Base-by-base conservation (phyloP, 2,888 invertebrate genomes). In the Zeuzera pyrina region DNA sequence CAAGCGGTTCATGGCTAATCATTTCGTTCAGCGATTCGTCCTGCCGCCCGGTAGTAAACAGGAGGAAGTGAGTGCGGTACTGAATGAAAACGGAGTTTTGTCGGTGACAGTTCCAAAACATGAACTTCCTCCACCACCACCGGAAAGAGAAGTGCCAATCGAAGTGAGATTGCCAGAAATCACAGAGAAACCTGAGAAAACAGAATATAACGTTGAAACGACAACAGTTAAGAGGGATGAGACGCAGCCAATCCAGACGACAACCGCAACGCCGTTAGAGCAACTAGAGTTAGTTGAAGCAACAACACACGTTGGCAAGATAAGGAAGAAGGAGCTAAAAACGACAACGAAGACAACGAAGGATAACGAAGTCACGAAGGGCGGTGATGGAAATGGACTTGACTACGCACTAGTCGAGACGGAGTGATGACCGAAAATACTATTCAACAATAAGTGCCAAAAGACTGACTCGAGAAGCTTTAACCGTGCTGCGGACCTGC, bases 291-390 rank as follows among this genome's bases (percentile, higher is more conserved):
- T 58, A 8, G n/a, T n/a, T n/a, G 78, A 76, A 42, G 70, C 72
- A 1, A 76, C 78, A 2, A 73, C 76, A 1, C 72, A 78, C 36
- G 59, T 68, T 1, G 79, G 83, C 0, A 83, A 81, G 45, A 81
- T 76, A n/a, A 60, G 79, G 31, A 83, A 83, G 57, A 83, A 83
- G 51, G 83, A 81, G 12, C 44, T 83, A 12, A 83, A 81, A 33
- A 60, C 57, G 1, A 62, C 64, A 2, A 60, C 62, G 2, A 78
- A 79, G 43, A 60, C 61, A 2, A 42, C 64, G 2, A 76, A 76
- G 34, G 77, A 78, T 37, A 83, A 83, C 36, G 79, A 81, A 57
- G 81, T 81, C 10, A 58, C 69, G 0, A 79, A 81, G 41, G 68
- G 67, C 2, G 45, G 58, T 1, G 72, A 77, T 1, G 62, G 49